Evolutionary conservation across 2,888 invertebrate species (phyloP), one percentile per base, ranked within the genome.

Genomic region (Chrysolina oricalcia): DNA sequence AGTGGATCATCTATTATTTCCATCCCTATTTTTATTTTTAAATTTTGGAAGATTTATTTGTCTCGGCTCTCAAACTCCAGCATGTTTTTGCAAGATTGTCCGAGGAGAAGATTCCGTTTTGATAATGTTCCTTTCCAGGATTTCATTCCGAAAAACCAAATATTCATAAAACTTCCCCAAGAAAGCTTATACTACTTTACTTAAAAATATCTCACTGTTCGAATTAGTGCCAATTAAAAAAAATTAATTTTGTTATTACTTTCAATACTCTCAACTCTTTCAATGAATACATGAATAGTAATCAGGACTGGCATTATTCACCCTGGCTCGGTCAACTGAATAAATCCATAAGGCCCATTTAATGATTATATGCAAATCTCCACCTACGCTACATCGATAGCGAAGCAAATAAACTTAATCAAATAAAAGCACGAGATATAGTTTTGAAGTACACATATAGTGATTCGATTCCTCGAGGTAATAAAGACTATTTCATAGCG

Each of bases 401-500:
- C 73, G 53, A 59, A 75, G 74, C 70, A 72, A 72, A 79, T 78
- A 78, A 77, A 80, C 73, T 78, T 80, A 80, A 80, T 82, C 80
- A 80, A 81, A 82, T 80, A 80, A 78, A 79, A 80, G 79, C 78
- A 81, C 78, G 74, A 78, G 76, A 78, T 78, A 75, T 76, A 76
- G 78, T 83, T 85, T 85, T 84, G 83, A 84, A 83, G 83, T 84
- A 83, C 83, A 83, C 82, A 82, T 82, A 84, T 83, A 86, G 83
- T 84, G 87, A 85, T 86, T 87, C 86, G 86, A 87, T 86, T 87
- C 78, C 87, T 83, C 83, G 85, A 84, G 85, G 87, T 86, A 87
- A 87, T 88, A 88, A 88, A 88, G 87, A 85, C 87, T 86, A 87
- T 88, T 87, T 88, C 87, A 87, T 87, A 86, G 88, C 87, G 81